These are phyloP conservation scores for Eumaeus atala DNA, from an alignment of 1,140 invertebrate genomes.

Conservation along the genomic window DNA sequence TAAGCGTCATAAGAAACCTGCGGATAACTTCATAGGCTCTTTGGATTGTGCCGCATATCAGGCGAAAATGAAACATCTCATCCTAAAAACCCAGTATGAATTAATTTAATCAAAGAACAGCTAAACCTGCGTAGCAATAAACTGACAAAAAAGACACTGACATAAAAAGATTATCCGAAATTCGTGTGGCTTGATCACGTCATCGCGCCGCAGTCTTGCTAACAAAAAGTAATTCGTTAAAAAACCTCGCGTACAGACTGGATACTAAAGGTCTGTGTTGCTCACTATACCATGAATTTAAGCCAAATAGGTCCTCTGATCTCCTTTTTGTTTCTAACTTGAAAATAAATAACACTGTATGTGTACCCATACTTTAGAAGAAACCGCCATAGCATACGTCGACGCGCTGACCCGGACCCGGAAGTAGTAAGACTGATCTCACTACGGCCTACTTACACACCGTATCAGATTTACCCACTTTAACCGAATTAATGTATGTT, in stretches of 20 bases:
- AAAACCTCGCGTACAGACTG: not conserved
- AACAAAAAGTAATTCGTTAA: not conserved
- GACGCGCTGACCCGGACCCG: not conserved
- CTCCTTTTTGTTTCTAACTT: slow-evolving; percentile 3
- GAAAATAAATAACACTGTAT: slow-evolving; percentile 2
- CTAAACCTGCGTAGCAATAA: no score
- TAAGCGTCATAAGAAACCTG: not conserved
- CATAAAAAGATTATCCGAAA: no score
- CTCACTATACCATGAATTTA: not conserved
- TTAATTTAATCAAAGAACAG: no score
- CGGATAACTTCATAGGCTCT: not conserved
- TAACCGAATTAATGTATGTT: not conserved
- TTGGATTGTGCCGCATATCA: not conserved
- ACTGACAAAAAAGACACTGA: no score
- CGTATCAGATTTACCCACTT: not conserved
- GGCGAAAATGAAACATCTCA: no score
- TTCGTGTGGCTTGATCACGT: no score
- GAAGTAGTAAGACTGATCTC: not conserved
- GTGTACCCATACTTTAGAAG: not conserved
- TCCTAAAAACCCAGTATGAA: no score
- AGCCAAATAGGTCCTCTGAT: not conserved
- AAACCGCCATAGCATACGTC: not conserved
- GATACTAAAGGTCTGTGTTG: not conserved
- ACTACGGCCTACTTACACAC: not conserved
- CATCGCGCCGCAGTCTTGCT: not conserved